Conservation (phyloP, 2,888 invertebrate genomes). For the Macrophya alboannulata region DNA sequence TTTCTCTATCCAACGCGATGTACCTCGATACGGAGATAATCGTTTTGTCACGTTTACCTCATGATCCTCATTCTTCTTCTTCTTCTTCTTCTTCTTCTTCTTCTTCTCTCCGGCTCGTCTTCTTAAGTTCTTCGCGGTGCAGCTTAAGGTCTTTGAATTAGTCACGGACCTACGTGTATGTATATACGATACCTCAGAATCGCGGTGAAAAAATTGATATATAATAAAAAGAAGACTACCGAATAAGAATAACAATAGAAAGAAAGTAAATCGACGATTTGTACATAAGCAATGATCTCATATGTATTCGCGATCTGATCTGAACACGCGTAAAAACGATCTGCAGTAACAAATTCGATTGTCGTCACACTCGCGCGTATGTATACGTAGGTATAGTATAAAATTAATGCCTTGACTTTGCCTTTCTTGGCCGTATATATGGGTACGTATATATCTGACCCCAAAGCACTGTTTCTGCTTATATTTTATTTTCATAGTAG, state of each 20-base stretch:
- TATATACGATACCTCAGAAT: neutral
- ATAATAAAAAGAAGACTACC: neutral
- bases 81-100: no score
- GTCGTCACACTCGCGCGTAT: neutral
- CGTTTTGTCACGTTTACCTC: conserved; percentile 41
- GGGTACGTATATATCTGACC: neutral
- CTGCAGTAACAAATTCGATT: neutral
- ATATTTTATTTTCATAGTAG: conserved; percentile 44
- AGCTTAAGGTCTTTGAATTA: neutral
- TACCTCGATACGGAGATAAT: conserved; percentile 4
- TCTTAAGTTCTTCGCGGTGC: neutral
- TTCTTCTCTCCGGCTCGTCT: no score
- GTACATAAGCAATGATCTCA: neutral
- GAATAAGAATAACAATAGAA: neutral
- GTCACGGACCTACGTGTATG: neutral
- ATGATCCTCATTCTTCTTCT: neutral
- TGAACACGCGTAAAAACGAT: neutral
- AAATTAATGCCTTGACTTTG: neutral
- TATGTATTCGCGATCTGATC: neutral
- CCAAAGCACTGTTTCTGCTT: conserved; percentile 32
- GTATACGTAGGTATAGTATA: neutral
- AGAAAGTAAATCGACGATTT: neutral
- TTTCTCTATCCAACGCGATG: conserved; percentile 10
- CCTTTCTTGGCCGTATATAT: neutral
- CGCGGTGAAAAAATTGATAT: neutral